Percentiles rank a stretch among this genome's conserved stretches.
These are phyloP conservation scores for Xiphophorus hellerii DNA, from an alignment of 2,113 vertebrate genomes.

Conservation along the genomic window DNA sequence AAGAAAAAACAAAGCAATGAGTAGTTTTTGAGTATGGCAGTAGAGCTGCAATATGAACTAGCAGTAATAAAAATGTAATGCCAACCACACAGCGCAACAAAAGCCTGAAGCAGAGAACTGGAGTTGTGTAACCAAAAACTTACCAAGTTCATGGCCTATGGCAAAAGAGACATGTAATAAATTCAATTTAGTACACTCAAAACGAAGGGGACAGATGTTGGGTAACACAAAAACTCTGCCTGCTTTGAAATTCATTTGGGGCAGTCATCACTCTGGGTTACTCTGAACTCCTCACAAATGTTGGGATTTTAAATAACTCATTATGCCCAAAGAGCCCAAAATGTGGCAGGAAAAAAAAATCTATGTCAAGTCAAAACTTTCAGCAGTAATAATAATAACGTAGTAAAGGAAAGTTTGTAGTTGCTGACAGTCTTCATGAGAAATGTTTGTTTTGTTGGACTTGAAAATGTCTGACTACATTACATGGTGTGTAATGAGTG, in stretches of 20 bases:
- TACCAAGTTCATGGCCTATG: constrained; percentile 99
- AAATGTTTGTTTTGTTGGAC: no score
- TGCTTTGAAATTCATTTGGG: background rate
- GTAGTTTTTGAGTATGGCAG: constrained; percentile 55
- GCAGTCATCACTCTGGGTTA: background rate
- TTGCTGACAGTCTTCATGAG: no score
- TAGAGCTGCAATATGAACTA: constrained; percentile 51
- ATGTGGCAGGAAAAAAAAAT: no score
- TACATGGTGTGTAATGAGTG: no score
- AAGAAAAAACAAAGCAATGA: constrained; percentile 38
- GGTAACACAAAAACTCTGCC: constrained; percentile 16
- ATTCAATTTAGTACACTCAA: constrained; percentile 63
- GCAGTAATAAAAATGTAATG: constrained; percentile 61
- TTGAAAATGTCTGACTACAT: no score
- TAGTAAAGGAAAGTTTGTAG: no score
- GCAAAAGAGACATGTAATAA: constrained; percentile 76
- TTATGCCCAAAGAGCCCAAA: no score
- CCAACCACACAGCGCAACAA: constrained; percentile 66
- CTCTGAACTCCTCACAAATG: background rate
- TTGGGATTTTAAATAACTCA: background rate
- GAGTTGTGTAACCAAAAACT: constrained; percentile 78
- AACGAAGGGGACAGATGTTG: constrained; percentile 32
- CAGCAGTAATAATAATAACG: background rate
- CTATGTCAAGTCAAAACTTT: background rate
- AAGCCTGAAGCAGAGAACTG: constrained; percentile 71